Evolutionary conservation across 1,140 invertebrate species (phyloP).

Genomic region (Apolygus lucorum): DNA sequence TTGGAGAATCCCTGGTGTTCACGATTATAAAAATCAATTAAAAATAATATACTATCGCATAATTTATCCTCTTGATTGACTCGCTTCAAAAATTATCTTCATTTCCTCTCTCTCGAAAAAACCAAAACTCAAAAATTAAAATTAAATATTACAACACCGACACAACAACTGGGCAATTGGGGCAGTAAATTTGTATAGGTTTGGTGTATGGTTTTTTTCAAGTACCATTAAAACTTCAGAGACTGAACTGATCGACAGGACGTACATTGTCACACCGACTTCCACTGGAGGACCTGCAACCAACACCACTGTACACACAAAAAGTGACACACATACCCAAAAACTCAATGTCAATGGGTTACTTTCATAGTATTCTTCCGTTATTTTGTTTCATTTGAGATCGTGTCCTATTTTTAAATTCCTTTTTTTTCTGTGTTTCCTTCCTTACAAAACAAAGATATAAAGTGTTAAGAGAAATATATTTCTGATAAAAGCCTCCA

Average conservation of each 20-base stretch:
- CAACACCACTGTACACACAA: constrained; percentile 35
- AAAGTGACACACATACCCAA: constrained; percentile 41
- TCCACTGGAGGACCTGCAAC: constrained; percentile 89
- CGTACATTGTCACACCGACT: constrained; percentile 95
- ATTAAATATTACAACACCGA: constrained; percentile 14
- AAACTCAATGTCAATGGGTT: too few species aligned
- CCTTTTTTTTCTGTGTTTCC: neutral
- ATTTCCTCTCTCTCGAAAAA: too few species aligned
- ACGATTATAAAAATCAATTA: too few species aligned
- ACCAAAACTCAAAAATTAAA: constrained; percentile 15
- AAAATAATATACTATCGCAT: too few species aligned
- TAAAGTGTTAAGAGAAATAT: constrained; percentile 14
- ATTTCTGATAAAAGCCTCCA: constrained; percentile 24
- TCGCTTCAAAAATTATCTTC: too few species aligned
- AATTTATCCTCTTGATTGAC: too few species aligned
- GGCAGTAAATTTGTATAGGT: constrained; percentile 18
- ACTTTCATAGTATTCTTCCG: too few species aligned
- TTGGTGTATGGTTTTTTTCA: constrained; percentile 20
- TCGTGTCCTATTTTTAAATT: neutral
- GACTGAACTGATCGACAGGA: constrained; percentile 95
- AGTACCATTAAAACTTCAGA: constrained; percentile 96
- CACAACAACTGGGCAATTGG: constrained; percentile 19
- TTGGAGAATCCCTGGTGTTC: too few species aligned
- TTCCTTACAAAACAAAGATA: constrained; percentile 16
- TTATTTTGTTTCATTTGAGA: too few species aligned